Evolutionary conservation across 2,888 invertebrate species (phyloP).

Genomic region (Cephus sareptanus): DNA sequence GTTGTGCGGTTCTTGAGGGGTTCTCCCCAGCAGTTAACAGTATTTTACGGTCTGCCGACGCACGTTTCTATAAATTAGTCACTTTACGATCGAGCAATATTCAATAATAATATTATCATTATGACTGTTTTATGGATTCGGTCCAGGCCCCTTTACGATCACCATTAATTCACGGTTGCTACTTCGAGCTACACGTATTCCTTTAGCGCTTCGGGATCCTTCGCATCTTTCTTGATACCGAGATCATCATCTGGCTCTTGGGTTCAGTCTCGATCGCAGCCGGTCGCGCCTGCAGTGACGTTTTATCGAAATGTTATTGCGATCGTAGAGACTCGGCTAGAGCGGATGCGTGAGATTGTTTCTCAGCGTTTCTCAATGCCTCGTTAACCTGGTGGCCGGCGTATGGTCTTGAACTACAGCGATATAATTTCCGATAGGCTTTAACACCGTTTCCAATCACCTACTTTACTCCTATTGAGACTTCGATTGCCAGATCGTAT

Average conservation of each 20-base stretch:
- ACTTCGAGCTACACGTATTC: conserved; percentile 18
- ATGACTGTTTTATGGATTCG: conserved; percentile 46
- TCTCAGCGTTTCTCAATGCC: not conserved
- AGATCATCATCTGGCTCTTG: not conserved
- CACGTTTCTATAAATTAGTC: conserved; percentile 42
- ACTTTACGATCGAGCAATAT: conserved; percentile 45
- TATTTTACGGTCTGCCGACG: conserved; percentile 36
- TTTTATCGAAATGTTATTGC: conserved; percentile 23
- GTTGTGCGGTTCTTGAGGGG: not conserved
- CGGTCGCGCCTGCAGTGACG: conserved; percentile 5
- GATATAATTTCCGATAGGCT: not conserved
- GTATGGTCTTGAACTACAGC: not conserved
- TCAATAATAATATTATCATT: conserved; percentile 50
- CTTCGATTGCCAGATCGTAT: not conserved
- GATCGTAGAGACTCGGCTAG: not conserved
- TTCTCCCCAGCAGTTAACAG: conserved; percentile 20
- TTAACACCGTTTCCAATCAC: not conserved
- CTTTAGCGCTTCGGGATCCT: not conserved
- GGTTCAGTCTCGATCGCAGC: not conserved
- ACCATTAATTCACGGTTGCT: conserved; percentile 39
- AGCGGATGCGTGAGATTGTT: not conserved
- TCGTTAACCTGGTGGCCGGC: not conserved
- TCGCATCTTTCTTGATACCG: not conserved
- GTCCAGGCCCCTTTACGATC: conserved; percentile 34
- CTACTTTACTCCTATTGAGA: not conserved